A percentile compares a stretch with the other conserved stretches of the same genome.
Conservation (phyloP, 2,797 vertebrate genomes). For the Heliangelus exortis region DNA sequence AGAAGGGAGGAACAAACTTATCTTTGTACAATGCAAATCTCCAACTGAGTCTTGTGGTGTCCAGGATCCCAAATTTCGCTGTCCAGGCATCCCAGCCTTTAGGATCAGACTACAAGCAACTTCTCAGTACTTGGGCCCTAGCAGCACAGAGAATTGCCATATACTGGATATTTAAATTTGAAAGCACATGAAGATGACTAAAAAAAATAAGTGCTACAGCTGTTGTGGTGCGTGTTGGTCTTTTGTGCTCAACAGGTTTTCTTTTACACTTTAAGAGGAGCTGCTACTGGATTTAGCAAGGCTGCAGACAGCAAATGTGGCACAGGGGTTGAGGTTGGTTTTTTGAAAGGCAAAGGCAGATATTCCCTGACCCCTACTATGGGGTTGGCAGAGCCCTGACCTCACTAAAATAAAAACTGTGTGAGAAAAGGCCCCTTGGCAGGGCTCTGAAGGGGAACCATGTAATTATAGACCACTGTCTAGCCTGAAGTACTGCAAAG, state of each 20-base stretch:
- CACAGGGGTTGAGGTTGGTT: not conserved
- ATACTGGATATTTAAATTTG: not conserved
- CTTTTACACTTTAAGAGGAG: not conserved
- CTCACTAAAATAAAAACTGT: not conserved
- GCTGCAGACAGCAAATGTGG: not conserved
- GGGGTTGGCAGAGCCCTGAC: not conserved
- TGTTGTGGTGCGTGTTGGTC: not conserved
- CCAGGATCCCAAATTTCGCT: not conserved
- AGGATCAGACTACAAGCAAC: not conserved
- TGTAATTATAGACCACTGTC: conserved; percentile 49
- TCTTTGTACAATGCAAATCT: not conserved
- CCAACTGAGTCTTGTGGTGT: too few species aligned
- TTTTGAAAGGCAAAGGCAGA: not conserved
- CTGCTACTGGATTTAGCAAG: not conserved
- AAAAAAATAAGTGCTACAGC: not conserved
- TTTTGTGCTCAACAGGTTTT: not conserved
- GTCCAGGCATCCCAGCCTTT: not conserved
- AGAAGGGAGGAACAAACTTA: not conserved
- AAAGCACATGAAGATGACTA: not conserved
- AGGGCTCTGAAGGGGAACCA: not conserved
- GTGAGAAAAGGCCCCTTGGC: conserved; percentile 22
- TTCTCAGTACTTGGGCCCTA: not conserved
- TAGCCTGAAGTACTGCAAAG: not conserved
- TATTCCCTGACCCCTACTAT: not conserved
- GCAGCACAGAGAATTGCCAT: not conserved